Conservation (phyloP, 2,113 vertebrate genomes). For the Paramisgurnus dabryanus region DNA sequence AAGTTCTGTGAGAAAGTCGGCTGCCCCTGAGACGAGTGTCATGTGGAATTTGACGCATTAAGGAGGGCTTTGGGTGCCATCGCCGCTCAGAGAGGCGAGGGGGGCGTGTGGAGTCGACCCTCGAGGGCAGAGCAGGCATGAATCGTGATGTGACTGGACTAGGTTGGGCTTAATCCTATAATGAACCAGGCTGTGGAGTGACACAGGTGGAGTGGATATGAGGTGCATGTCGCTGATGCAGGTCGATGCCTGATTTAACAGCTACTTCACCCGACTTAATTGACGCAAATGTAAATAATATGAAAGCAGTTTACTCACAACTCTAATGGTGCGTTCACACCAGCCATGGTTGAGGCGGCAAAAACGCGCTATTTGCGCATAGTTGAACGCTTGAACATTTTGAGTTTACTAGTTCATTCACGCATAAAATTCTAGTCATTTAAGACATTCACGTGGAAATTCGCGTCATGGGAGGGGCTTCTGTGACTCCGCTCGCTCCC, state of each 20-base stretch:
- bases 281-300: too few species aligned
- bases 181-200: constrained; percentile 39
- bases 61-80: constrained; percentile 46
- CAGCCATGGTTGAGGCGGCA: too few species aligned
- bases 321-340: too few species aligned
- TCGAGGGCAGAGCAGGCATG: neutral
- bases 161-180: constrained; percentile 50
- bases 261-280: neutral
- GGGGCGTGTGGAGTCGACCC: neutral
- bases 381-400: too few species aligned
- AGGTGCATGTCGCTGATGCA: constrained; percentile 18
- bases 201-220: constrained; percentile 32
- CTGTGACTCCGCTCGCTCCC: too few species aligned
- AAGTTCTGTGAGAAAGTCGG: constrained; percentile 73
- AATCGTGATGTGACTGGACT: constrained; percentile 17
- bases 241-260: neutral
- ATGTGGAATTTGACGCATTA: constrained; percentile 64
- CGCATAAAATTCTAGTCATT: too few species aligned
- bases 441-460: too few species aligned
- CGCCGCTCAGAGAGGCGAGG: constrained; percentile 10
- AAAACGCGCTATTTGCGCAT: too few species aligned
- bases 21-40: constrained; percentile 60
- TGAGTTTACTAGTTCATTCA: too few species aligned
- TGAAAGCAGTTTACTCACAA: too few species aligned
- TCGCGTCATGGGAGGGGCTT: too few species aligned